Evolutionary conservation across 2,888 invertebrate genomes (phyloP), one percentile per base, ranked within the genome.

Genomic region (Diploptera punctata): DNA sequence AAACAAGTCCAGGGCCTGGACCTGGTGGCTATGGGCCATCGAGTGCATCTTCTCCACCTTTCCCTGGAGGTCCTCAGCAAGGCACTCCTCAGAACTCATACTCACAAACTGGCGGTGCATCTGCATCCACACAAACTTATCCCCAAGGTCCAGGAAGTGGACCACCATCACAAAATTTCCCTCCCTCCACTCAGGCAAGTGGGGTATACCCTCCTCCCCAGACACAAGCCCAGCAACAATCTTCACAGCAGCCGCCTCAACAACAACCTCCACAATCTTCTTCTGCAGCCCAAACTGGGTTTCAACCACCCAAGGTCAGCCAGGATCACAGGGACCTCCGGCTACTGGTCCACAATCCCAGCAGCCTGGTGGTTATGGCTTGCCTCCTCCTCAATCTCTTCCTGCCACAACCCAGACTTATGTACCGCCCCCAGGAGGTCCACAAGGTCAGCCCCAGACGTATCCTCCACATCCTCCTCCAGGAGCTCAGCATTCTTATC

Each of bases 131-230:
- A 1, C 84, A 84, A 74, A 89, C 89, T 29, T 90, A 89, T 81
- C 88, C 89, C 0, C 87, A 90, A n/a, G 88, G 87, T 10, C 76
- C 75, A 19, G 60, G 71, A 26, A 67, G 71, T 61, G 69, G 52
- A 10, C 75, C 75, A 18, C 72, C 75, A 16, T 71, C 73, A 24
- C 74, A 74, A 52, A 74, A 67, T 70, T 91, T 91, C 77, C 90
- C 88, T 9, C 86, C 90, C 13, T 85, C 87, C 2, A 83, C 87
- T 68, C 88, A 88, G 77, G 86, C 89, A 57, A 84, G 73, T 10
- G 61, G 67, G 21, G 74, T 71, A 2, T 74, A 74, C 38, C 72
- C 74, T 19, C 54, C 73, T 7, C 72, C 73, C 9, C 61, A 60
- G 38, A 62, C 72, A 16, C 73, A 73, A 10, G 43, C 67, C 47